These are phyloP conservation scores for Cerceris ruficornis DNA, from an alignment of 2,888 invertebrate species.

Conservation along the genomic window DNA sequence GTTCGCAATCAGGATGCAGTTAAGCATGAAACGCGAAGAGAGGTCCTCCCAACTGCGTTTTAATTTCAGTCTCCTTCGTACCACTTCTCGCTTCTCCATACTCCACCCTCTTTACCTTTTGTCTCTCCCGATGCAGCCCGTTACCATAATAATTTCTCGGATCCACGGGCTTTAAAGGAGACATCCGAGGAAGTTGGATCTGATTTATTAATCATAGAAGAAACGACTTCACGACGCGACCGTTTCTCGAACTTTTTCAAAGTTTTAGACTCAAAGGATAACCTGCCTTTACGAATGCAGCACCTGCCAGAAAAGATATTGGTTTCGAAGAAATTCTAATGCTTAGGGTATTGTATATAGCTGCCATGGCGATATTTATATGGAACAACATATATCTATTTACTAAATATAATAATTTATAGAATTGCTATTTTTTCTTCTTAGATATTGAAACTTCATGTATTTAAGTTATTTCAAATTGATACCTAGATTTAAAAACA, in stretches of 20 bases:
- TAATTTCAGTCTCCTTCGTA: conserved; percentile 37
- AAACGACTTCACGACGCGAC: not conserved
- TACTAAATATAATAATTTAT: too few species aligned
- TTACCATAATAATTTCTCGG: conserved; percentile 47
- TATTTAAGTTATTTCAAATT: too few species aligned
- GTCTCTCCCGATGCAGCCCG: conserved; percentile 17
- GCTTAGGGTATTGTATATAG: too few species aligned
- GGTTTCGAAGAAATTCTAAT: too few species aligned
- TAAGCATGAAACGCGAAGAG: conserved; percentile 27
- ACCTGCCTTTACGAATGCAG: too few species aligned
- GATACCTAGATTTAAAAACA: too few species aligned
- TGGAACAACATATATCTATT: too few species aligned
- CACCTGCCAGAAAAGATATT: too few species aligned
- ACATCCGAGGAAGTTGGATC: not conserved
- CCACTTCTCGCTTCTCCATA: conserved; percentile 18
- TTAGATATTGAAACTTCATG: too few species aligned
- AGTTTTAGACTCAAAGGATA: not conserved
- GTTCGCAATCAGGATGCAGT: conserved; percentile 8
- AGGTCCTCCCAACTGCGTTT: conserved; percentile 29
- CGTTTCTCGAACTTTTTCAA: not conserved
- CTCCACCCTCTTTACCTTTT: conserved; percentile 11
- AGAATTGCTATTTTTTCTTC: too few species aligned
- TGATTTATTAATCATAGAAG: conserved; percentile 38
- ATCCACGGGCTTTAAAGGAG: conserved; percentile 21
- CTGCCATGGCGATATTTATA: too few species aligned